Evolutionary conservation across 92 coral and sea anemone species (phyloP).

Genomic region (Metridium senile): DNA sequence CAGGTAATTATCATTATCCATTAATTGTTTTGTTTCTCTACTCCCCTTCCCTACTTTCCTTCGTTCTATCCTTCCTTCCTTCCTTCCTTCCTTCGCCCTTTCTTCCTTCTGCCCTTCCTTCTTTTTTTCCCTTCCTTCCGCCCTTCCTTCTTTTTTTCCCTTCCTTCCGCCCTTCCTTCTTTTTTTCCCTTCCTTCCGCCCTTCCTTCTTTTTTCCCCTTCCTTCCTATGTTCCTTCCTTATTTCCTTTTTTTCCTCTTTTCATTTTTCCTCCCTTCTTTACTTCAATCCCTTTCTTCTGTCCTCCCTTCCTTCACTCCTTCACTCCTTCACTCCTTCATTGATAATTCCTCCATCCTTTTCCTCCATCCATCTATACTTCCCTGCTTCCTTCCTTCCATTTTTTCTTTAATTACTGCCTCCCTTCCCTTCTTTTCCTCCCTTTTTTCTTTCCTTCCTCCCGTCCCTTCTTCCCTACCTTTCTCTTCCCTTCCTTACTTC

Average conservation of each 20-base stretch:
- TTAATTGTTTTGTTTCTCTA: background rate
- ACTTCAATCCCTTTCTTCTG: background rate
- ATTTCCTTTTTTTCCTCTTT: background rate
- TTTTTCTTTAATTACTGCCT: background rate
- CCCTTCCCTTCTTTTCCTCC: background rate
- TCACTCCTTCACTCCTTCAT: background rate
- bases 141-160: background rate
- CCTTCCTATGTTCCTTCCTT: background rate
- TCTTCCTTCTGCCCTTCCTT: constrained; percentile 1
- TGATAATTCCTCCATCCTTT: background rate
- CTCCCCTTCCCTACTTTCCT: background rate
- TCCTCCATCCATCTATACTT: background rate
- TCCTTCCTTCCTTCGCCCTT: background rate
- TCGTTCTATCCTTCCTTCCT: background rate
- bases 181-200: background rate
- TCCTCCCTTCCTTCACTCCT: background rate
- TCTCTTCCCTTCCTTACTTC: background rate
- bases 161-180: background rate
- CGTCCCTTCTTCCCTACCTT: background rate
- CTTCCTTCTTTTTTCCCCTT: background rate
- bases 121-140: background rate
- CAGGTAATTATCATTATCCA: constrained; percentile 46
- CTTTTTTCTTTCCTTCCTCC: background rate
- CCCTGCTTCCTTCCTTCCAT: constrained; percentile 2
- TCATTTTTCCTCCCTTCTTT: background rate